Evolutionary conservation across 2,797 vertebrate genomes (phyloP), one percentile per base, ranked within the genome.

Genomic region (Galago senegalensis): DNA sequence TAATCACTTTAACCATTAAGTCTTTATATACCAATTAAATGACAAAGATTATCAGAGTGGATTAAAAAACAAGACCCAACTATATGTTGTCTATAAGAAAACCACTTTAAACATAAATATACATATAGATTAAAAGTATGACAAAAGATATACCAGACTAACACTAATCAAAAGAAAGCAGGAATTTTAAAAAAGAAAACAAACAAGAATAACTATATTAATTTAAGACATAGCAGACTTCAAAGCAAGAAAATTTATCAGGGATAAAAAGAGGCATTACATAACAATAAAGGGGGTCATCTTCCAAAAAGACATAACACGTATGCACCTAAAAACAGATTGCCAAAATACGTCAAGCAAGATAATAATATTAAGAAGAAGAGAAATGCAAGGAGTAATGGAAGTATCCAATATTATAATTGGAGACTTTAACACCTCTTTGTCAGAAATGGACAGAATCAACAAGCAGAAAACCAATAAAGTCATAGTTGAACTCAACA

Each of bases 61-160:
- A 56, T 53, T 20, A 91, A 80, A 91, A 83, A 93, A 34, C 75
- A 70, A 93, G 16, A 85, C 23, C 80, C 20, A 61, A 69, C 21
- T 58, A n/a, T 75, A 81, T 88, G 46, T 46, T 61, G 1, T 85
- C 20, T 76, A 46, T 2, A 94, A 70, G 69, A 89, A 92, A 73
- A 4, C 23, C 82, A 79, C 37, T 93, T 91, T 94, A 93, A 90
- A 49, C 31, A 70, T 94, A 73, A 89, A 90, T n/a, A 84, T 56
- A 75, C 5, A 65, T 72, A 34, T 56, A 93, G 40, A 77, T 70
- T 63, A 53, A 93, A 88, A 67, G 17, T 80, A 34, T 77, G 7
- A 37, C 27, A 13, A 76, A 83, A 92, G 49, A 61, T 72, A 89
- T n/a, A 83, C 7, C 40, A 53, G 63, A 46, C 18, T 65, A 79